These are phyloP conservation scores for Papilio xuthus DNA, from an alignment of 1,140 invertebrate genomes.

Conservation along the genomic window DNA sequence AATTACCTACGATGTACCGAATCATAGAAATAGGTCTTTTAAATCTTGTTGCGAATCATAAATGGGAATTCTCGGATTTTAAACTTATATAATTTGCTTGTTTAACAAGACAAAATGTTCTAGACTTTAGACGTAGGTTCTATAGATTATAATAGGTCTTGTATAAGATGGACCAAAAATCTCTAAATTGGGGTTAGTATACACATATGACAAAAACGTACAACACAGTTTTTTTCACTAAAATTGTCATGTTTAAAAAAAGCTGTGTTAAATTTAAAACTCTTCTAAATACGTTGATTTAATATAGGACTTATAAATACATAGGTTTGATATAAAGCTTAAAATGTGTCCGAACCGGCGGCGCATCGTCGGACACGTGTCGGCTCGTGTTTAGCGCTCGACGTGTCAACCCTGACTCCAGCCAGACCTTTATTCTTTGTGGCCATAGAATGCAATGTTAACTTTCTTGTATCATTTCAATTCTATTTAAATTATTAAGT, in stretches of 20 bases:
- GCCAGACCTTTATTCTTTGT: constrained; percentile 19
- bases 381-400: constrained; percentile 39
- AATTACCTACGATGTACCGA: too few species aligned
- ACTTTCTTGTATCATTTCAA: background rate
- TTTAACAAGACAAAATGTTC: too few species aligned
- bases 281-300: background rate
- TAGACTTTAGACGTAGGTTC: too few species aligned
- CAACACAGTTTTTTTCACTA: too few species aligned
- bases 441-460: background rate
- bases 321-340: constrained; percentile 42
- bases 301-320: constrained; percentile 8
- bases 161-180: background rate
- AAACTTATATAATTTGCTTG: too few species aligned
- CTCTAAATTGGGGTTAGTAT: background rate
- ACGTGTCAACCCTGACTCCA: constrained; percentile 36
- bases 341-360: constrained; percentile 44
- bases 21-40: too few species aligned
- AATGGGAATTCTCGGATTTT: too few species aligned
- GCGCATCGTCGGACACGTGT: constrained; percentile 42
- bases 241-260: too few species aligned
- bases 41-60: too few species aligned
- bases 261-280: too few species aligned
- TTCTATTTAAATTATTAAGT: background rate
- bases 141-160: background rate
- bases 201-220: background rate